A percentile compares a stretch with the other conserved stretches of the same genome.
Evolutionary conservation across 2,888 invertebrate species (phyloP).

Genomic region (Girardia tigrina): DNA sequence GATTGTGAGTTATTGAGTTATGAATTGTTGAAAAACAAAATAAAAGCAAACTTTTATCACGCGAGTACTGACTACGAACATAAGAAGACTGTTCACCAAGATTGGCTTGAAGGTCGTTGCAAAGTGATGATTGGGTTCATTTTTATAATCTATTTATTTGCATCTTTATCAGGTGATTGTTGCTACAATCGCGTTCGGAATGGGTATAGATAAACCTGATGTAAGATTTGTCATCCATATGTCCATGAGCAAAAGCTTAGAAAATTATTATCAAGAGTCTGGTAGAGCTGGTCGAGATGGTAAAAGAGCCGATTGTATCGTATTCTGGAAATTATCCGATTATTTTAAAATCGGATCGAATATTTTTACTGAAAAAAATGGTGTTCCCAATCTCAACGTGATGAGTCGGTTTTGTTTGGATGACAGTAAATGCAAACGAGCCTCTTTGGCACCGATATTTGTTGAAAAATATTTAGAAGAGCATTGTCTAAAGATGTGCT

Average conservation of each 20-base stretch:
- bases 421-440: conserved; percentile 60
- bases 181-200: conserved; percentile 82
- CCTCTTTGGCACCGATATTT: conserved; percentile 69
- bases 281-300: conserved; percentile 60
- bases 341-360: conserved; percentile 60
- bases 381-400: conserved; percentile 63
- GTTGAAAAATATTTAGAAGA: conserved; percentile 66
- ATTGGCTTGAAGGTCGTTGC: conserved; percentile 56
- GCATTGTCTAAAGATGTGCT: conserved; percentile 69
- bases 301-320: conserved; percentile 61
- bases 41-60: conserved; percentile 68
- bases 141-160: no score
- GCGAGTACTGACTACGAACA: conserved; percentile 62
- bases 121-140: conserved; percentile 53
- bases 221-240: conserved; percentile 78
- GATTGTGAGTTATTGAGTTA: conserved; percentile 64
- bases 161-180: conserved; percentile 68
- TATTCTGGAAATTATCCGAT: conserved; percentile 65
- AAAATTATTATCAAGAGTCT: conserved; percentile 68
- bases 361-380: conserved; percentile 66
- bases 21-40: conserved; percentile 56
- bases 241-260: conserved; percentile 61
- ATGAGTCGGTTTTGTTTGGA: conserved; percentile 66
- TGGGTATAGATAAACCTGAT: conserved; percentile 87
- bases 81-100: conserved; percentile 63